Percentiles rank a stretch among this genome's conserved stretches.
phyloP scores from a whole-genome alignment of 2,797 vertebrate genomes.

The Tenualosa ilisha region DNA sequence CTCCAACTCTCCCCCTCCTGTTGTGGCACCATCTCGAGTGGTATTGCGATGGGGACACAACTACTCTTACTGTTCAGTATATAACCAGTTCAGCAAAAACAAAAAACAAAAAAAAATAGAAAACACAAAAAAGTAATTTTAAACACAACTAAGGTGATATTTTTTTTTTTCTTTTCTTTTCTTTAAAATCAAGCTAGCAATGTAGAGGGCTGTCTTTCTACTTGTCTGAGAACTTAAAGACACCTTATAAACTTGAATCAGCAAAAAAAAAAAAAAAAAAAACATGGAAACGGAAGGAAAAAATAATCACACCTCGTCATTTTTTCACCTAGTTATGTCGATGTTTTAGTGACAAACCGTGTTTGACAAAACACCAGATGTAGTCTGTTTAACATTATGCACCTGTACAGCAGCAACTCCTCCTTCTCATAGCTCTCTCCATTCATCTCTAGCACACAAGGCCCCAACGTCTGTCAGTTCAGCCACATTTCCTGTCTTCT shows the following conservation, averaged over 20 bases:
- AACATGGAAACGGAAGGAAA: slow-evolving; percentile 41
- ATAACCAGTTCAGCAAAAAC: slow-evolving; percentile 37
- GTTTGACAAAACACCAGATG: slow-evolving; percentile 70
- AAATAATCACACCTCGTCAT: slow-evolving; percentile 50
- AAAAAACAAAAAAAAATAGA: slow-evolving; percentile 3
- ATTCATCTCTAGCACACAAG: slow-evolving; percentile 53
- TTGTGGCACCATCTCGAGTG: slow-evolving; percentile 36
- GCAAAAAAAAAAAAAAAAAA: slow-evolving; percentile 10
- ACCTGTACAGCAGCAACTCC: slow-evolving; percentile 69
- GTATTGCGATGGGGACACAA: not conserved
- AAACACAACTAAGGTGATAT: slow-evolving; percentile 13
- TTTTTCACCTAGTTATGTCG: slow-evolving; percentile 57
- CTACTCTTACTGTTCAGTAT: slow-evolving; percentile 29
- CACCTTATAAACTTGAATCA: slow-evolving; percentile 30
- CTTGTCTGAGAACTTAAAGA: slow-evolving; percentile 44
- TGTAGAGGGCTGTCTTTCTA: slow-evolving; percentile 50
- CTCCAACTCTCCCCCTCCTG: slow-evolving; percentile 46
- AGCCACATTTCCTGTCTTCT: slow-evolving; percentile 22
- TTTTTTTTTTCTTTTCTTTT: no score
- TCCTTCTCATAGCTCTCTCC: slow-evolving; percentile 53
- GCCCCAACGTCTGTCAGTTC: slow-evolving; percentile 14
- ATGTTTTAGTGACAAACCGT: slow-evolving; percentile 68
- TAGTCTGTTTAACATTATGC: slow-evolving; percentile 81
- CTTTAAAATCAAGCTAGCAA: not conserved
- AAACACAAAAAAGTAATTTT: not conserved